Evolutionary conservation across 1,140 invertebrate species (phyloP), one percentile per base, ranked within the genome.

Genomic region (Drosophila nigrodunni): DNA sequence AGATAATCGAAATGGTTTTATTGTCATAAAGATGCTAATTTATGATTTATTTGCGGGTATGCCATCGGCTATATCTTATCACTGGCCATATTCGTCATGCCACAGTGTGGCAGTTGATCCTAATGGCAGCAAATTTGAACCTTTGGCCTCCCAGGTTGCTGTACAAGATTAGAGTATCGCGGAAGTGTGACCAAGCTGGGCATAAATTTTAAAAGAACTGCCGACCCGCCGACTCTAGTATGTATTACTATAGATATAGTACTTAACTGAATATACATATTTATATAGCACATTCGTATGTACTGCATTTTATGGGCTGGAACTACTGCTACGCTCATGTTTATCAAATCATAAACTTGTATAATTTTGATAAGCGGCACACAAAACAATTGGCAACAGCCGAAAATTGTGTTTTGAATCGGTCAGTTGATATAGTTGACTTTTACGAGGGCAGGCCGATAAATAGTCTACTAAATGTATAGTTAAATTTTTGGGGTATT

Each of bases 311-410:
- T 62, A 69, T 74, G 49, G 66, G 49, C 65, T 69, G 25, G 41
- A 69, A 54, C 47, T 68, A 67, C 47, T 59, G 55, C 54, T 67
- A 7, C 35, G 25, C 15, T 43, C 30, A 37, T 61, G 58, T 74
- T 74, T 64, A 74, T 74, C 72, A 65, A 54, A 54, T 65, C 67
- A 71, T 75, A 75, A 75, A 57, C 15, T 65, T 57, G 39, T 68
- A 72, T 66, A 72, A 66, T 59, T 30, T 58, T 59, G 68, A 75
- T 75, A 71, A 75, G 71, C 37, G 15, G 9, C 54, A 30, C 44
- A 18, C 52, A 52, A 35, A 71, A 74, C 72, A 70, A 75, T 71
- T 75, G 68, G 68, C 73, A 75, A 75, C 73, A 74, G 72, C 50
- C 65, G n/a, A 71, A 73, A 68, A 44, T 52, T 52, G 39, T 43